These are phyloP conservation scores for Nysson spinosus DNA, from an alignment of 2,888 invertebrate species.

Conservation along the genomic window DNA sequence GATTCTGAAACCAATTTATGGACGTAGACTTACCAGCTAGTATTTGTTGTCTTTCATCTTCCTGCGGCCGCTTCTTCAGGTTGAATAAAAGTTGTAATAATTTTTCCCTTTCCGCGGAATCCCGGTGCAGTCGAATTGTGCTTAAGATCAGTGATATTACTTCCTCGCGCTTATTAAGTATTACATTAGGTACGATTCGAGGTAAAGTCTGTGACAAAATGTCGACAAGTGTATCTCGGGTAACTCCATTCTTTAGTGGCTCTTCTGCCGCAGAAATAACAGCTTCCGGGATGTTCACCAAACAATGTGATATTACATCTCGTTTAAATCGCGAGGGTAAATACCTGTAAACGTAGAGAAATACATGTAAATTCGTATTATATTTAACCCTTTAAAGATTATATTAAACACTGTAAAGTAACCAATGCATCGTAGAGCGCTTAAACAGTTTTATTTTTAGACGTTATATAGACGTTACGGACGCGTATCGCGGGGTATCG, in stretches of 20 bases:
- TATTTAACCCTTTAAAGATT: too few relatives aligned
- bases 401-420: too few relatives aligned
- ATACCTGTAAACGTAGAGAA: slow-evolving; percentile 77
- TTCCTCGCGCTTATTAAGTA: slow-evolving; percentile 84
- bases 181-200: slow-evolving; percentile 83
- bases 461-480: too few relatives aligned
- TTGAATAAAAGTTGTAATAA: slow-evolving; percentile 84
- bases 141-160: slow-evolving; percentile 83
- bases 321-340: slow-evolving; percentile 79
- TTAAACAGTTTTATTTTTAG: too few relatives aligned
- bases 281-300: slow-evolving; percentile 74
- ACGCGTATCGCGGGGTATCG: too few relatives aligned
- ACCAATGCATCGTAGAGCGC: too few relatives aligned
- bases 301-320: slow-evolving; percentile 79
- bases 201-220: slow-evolving; percentile 81
- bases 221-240: slow-evolving; percentile 77
- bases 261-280: slow-evolving; percentile 74
- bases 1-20: too few relatives aligned
- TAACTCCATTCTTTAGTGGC: slow-evolving; percentile 72
- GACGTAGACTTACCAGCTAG: slow-evolving; percentile 80
- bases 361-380: too few relatives aligned
- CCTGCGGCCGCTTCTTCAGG: slow-evolving; percentile 84
- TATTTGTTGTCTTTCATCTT: slow-evolving; percentile 82
- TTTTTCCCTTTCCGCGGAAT: slow-evolving; percentile 81
- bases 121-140: slow-evolving; percentile 81